Evolutionary conservation across 2,797 vertebrate species (phyloP), one percentile per base, ranked within the genome.

Genomic region (Enteromius fasciolatus): DNA sequence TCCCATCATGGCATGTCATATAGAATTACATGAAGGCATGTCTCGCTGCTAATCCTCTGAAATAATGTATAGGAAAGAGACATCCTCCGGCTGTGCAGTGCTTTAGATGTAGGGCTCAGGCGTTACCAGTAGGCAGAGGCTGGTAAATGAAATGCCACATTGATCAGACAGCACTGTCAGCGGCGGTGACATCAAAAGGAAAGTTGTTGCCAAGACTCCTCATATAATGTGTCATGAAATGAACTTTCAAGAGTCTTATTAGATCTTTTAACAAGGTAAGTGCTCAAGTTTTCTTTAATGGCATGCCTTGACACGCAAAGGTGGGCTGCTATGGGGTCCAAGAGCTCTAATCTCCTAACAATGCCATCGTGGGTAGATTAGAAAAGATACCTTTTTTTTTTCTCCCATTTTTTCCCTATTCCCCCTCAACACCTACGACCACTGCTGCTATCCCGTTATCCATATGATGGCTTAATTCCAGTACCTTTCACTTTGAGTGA

Each of bases 381-480:
- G 69, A 50, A 79, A 67, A 86, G 86, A 88, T 83, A 88, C 15
- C 41, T 79, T 68, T 63, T 80, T 41, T 44, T 81, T 82, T 48
- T 15, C 10, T 5, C 4, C 46, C 48, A 78, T 69, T 33, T 81
- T 80, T 36, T 14, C 36, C 64, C 18, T 7, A 4, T 44, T 48
- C 48, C 50, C 50, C 74, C 25, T 70, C 76, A 20, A 50, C 74
- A 77, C 81, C 69, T 83, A 75, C 75, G 50, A 79, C 81, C 76
- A 48, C 46, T 48, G 41, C 84, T 80, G 80, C 87, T 87, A 85
- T 88, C 85, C 78, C 76, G 86, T 76, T 87, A 87, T 87, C 90
- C 89, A 10, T 88, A 89, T 91, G 92, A 95, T 92, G 92, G 92
- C 93, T 95, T 93, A 90, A 94, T 95, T 94, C 92, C 90, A 91